phyloP scores from a whole-genome alignment of 1,140 invertebrate species.

The Penaeus chinensis region DNA sequence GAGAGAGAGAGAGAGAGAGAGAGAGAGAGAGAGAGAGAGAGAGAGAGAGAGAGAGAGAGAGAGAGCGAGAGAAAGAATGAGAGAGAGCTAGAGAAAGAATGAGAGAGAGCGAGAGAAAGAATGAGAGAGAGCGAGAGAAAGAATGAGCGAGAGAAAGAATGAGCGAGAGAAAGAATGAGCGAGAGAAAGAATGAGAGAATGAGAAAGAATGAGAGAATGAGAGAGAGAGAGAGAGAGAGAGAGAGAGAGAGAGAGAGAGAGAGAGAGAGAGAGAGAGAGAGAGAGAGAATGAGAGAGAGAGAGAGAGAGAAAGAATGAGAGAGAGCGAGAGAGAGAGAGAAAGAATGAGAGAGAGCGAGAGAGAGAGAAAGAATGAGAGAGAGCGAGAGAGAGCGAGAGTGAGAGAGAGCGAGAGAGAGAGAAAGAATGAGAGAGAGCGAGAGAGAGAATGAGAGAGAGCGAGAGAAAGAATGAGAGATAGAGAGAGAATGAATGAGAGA shows the following conservation, averaged over 20 bases:
- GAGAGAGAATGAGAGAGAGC: constrained; percentile 1
- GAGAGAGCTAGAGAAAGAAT: too few relatives aligned
- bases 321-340: not conserved
- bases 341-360: not conserved
- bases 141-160: not conserved
- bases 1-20: constrained; percentile 22
- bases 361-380: not conserved
- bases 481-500: not conserved
- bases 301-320: constrained; percentile 6
- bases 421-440: not conserved
- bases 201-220: not conserved
- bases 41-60: constrained; percentile 6
- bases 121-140: not conserved
- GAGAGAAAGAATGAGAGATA: not conserved
- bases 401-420: not conserved
- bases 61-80: constrained; percentile 12
- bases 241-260: constrained; percentile 20
- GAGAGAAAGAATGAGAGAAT: not conserved
- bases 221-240: not conserved
- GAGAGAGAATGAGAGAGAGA: constrained; percentile 4
- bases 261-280: not conserved
- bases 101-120: constrained; percentile 4
- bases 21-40: not conserved
- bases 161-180: not conserved
- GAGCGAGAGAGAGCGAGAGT: too few relatives aligned